Evolutionary conservation across 1,140 invertebrate species (phyloP).

Genomic region (Spodoptera litura): DNA sequence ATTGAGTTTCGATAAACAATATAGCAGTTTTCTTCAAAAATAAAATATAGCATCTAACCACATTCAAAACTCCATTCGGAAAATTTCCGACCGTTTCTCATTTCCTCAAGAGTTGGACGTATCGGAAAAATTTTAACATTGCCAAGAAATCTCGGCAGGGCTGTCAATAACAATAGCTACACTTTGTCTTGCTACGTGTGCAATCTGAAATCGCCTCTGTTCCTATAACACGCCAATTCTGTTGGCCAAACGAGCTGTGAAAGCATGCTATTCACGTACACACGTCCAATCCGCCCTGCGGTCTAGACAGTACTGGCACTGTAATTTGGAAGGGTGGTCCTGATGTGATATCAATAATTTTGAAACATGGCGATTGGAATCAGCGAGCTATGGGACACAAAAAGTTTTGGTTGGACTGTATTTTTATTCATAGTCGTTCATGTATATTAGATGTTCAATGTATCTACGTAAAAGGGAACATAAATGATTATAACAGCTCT

Average conservation of each 20-base stretch:
- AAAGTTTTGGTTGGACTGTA: neutral
- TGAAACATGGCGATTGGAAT: constrained; percentile 30
- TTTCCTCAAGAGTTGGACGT: neutral
- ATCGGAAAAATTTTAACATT: constrained; percentile 14
- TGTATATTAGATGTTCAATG: too few relatives aligned
- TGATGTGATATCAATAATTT: constrained; percentile 47
- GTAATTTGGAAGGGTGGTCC: constrained; percentile 44
- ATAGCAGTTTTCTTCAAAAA: too few relatives aligned
- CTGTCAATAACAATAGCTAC: constrained; percentile 51
- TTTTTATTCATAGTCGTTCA: too few relatives aligned
- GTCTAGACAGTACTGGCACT: constrained; percentile 44
- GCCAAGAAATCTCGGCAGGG: constrained; percentile 48
- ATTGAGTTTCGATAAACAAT: too few relatives aligned
- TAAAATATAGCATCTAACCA: too few relatives aligned
- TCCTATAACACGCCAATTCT: constrained; percentile 54
- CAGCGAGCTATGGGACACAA: neutral
- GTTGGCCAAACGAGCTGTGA: constrained; percentile 56
- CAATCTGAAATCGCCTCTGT: constrained; percentile 56
- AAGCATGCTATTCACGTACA: constrained; percentile 57
- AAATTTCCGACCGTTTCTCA: neutral
- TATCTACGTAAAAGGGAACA: too few relatives aligned
- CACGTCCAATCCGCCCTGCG: constrained; percentile 46
- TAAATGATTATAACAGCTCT: too few relatives aligned
- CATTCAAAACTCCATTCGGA: neutral
- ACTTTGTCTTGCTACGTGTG: constrained; percentile 57